Percentiles rank a stretch among this genome's conserved stretches.
Conservation (phyloP, 2,113 vertebrate species). For the Candoia aspera region DNA sequence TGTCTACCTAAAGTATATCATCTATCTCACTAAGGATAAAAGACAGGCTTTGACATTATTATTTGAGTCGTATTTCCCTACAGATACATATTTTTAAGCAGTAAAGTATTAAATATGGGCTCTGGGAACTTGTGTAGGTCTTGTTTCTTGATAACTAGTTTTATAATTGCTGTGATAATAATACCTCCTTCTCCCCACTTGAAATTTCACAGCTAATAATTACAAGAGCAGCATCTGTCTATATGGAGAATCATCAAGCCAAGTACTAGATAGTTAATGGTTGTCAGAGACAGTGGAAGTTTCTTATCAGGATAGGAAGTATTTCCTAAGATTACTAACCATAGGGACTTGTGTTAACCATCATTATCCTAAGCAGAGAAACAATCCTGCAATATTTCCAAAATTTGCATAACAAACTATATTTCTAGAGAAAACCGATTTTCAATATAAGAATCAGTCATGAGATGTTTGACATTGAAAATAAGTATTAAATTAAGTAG, state of each 20-base stretch:
- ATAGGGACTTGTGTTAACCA: not conserved
- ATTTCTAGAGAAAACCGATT: not conserved
- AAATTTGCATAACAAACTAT: not conserved
- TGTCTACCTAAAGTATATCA: not conserved
- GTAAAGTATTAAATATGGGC: not conserved
- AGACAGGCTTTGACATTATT: not conserved
- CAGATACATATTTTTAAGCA: not conserved
- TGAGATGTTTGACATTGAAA: not conserved
- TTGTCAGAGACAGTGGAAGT: not conserved
- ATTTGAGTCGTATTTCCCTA: not conserved
- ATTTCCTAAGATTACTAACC: not conserved
- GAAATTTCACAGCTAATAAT: not conserved
- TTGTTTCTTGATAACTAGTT: not conserved
- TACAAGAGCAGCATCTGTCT: not conserved
- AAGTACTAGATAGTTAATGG: not conserved
- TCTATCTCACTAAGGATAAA: conserved; percentile 3
- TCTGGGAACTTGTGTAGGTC: not conserved
- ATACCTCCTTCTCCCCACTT: not conserved
- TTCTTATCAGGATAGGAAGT: not conserved
- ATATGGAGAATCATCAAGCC: not conserved
- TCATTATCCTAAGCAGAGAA: not conserved
- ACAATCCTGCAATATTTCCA: not conserved
- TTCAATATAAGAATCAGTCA: not conserved
- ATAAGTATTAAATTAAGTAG: not conserved
- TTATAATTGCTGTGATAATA: not conserved